Percentiles rank a stretch among this genome's conserved stretches.
These are phyloP conservation scores for Limnephilus rhombicus DNA, from an alignment of 2,888 invertebrate species.

Conservation along the genomic window DNA sequence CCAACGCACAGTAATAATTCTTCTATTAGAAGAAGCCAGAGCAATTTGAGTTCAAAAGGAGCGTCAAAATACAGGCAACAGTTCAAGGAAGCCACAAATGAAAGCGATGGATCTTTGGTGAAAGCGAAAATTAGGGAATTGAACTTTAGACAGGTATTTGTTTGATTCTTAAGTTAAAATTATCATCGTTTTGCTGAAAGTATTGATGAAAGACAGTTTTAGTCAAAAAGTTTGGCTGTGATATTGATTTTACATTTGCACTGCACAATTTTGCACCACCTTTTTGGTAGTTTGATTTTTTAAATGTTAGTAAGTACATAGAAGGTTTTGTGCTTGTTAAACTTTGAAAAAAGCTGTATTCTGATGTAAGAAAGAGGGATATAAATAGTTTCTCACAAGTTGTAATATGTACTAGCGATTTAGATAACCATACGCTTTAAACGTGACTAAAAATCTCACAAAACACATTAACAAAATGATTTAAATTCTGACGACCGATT, in stretches of 20 bases:
- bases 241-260: conserved; percentile 15
- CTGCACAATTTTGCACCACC: conserved; percentile 3
- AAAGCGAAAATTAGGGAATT: conserved; percentile 65
- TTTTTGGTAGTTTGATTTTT: neutral
- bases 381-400: neutral
- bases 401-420: neutral
- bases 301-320: too few species aligned
- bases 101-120: conserved; percentile 61
- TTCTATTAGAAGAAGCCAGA: conserved; percentile 60
- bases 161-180: conserved; percentile 26
- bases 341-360: too few species aligned
- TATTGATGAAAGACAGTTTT: neutral
- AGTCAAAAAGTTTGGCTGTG: neutral
- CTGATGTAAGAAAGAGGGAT: neutral
- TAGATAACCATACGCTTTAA: neutral
- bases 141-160: conserved; percentile 64
- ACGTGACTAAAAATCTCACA: too few species aligned
- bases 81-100: conserved; percentile 45
- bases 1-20: conserved; percentile 68
- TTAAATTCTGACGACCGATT: too few species aligned
- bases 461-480: too few species aligned
- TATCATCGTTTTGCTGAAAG: neutral
- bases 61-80: conserved; percentile 56
- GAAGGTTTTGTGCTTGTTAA: too few species aligned
- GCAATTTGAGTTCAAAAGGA: conserved; percentile 62